Evolutionary conservation across 1,140 invertebrate species (phyloP).

Genomic region (Drosophila tristis): DNA sequence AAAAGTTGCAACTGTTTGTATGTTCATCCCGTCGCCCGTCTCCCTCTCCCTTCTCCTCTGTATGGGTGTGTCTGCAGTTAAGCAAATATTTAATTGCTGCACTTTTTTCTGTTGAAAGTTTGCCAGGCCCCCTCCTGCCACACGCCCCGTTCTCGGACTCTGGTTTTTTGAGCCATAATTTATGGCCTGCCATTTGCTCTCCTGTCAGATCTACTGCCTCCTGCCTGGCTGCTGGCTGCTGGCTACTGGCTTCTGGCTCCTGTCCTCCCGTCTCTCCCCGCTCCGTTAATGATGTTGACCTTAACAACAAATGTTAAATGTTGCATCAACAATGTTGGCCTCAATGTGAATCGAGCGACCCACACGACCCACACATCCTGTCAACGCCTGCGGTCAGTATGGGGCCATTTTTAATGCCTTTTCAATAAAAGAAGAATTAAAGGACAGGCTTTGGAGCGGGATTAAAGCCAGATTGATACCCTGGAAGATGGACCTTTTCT

Average conservation of each 20-base stretch:
- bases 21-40: neutral
- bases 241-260: neutral
- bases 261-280: slow-evolving; percentile 10
- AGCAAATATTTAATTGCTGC: slow-evolving; percentile 84
- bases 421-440: slow-evolving; percentile 56
- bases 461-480: too few species aligned
- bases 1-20: slow-evolving; percentile 67
- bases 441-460: too few species aligned
- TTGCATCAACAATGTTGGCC: slow-evolving; percentile 70
- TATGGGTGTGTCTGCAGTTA: slow-evolving; percentile 62
- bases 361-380: neutral
- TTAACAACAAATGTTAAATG: slow-evolving; percentile 70
- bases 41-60: neutral
- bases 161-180: slow-evolving; percentile 77
- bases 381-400: slow-evolving; percentile 36
- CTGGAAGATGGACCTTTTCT: too few species aligned
- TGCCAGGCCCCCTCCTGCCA: slow-evolving; percentile 47
- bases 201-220: slow-evolving; percentile 37
- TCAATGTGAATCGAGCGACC: slow-evolving; percentile 40
- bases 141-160: slow-evolving; percentile 5
- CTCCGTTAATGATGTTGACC: slow-evolving; percentile 70
- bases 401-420: slow-evolving; percentile 70
- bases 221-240: neutral
- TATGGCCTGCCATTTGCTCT: slow-evolving; percentile 80
- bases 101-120: slow-evolving; percentile 77